A percentile compares a stretch with the other conserved stretches of the same genome.
These are phyloP conservation scores for Xestia sexstrigata DNA, from an alignment of 2,888 invertebrate species.

Conservation along the genomic window DNA sequence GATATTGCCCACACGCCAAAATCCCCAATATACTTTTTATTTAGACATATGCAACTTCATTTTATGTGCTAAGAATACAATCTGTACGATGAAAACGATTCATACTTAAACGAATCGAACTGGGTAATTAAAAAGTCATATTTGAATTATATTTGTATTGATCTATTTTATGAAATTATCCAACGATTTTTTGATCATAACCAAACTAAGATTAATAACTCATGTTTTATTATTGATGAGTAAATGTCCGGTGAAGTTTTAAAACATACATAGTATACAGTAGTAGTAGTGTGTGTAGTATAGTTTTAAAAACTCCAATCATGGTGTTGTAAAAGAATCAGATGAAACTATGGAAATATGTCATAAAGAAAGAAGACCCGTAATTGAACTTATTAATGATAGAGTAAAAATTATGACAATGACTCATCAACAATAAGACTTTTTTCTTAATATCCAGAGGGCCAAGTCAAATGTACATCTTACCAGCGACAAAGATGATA, in stretches of 20 bases:
- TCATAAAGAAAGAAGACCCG: background rate
- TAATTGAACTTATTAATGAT: background rate
- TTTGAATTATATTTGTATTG: slow-evolving; percentile 21
- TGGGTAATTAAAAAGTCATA: slow-evolving; percentile 26
- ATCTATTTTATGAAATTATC: background rate
- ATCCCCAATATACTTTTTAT: background rate
- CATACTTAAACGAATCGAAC: background rate
- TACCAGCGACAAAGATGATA: background rate
- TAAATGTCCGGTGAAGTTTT: background rate
- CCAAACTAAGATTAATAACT: background rate
- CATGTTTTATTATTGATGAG: background rate
- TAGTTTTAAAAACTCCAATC: background rate
- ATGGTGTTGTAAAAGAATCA: background rate
- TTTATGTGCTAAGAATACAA: background rate
- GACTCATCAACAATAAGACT: background rate
- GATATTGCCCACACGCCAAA: background rate
- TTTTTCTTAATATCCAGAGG: background rate
- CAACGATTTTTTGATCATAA: background rate
- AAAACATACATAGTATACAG: background rate
- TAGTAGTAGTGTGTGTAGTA: no score
- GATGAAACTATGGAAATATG: background rate
- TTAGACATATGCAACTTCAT: background rate
- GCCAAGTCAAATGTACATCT: background rate
- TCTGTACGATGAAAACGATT: background rate
- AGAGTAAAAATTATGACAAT: background rate